Evolutionary conservation across 2,888 invertebrate species (phyloP), one percentile per base, ranked within the genome.

Genomic region (Panorpa germanica): DNA sequence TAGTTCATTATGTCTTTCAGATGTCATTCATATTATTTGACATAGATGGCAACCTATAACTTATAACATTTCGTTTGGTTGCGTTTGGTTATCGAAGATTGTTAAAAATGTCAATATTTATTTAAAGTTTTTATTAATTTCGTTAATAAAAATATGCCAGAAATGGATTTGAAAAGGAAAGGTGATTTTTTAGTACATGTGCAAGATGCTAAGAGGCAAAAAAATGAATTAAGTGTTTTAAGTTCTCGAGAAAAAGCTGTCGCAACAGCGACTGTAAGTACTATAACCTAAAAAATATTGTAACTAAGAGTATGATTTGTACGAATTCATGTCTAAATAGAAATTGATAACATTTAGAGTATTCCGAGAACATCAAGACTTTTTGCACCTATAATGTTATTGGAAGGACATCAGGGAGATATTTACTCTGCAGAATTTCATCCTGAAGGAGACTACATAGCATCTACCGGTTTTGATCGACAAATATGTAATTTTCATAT

Each of bases 341-440:
- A n/a, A n/a, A n/a, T n/a, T n/a, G n/a, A n/a, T n/a, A n/a, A n/a
- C n/a, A n/a, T 49, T 26, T 38, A 70, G 58, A 63, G 74, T 42
- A 70, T 77, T 17, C 70, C 72, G 21, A 61, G 95, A 36, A 88
- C 90, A 8, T 93, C 93, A 0, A 80, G 72, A 40, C 61, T 98
- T 3, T 66, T 77, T 48, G 76, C 91, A 1, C 93, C 95, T 1
- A 95, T 95, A 33, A 95, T 96, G 91, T 59, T 88, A 21, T 55
- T 98, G 29, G 85, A 90, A 46, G 98, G 95, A 0, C 98, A 99
- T 49, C 85, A 88, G 49, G 95, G 93, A 7, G 98, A 99, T 53
- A 77, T 99, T 42, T 93, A 88, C 49, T 68, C 80, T 3, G 63
- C 78, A 5, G 82, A 85, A 52, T 98, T 98, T 52, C 91, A 95